Conservation (phyloP, 2,888 invertebrate species). For the Ectemnius cavifrons region DNA sequence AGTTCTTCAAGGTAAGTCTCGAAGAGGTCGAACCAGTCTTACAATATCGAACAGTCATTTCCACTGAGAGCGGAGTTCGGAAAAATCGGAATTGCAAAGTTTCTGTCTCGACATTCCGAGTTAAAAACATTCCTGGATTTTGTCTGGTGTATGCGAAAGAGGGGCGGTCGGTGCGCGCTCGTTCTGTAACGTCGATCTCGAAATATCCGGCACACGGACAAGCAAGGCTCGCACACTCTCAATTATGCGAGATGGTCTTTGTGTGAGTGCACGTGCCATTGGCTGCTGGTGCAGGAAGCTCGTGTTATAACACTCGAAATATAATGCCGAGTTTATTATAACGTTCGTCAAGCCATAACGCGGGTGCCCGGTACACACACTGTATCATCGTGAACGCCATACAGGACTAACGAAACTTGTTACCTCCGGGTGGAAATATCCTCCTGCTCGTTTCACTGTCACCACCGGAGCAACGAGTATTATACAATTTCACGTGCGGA, state of each 20-base stretch:
- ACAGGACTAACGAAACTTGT: slow-evolving; percentile 56
- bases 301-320: slow-evolving; percentile 51
- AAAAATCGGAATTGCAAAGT: no score
- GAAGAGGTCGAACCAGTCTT: no score
- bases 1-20: slow-evolving; percentile 51
- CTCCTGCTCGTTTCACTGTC: slow-evolving; percentile 23
- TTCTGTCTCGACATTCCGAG: no score
- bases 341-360: slow-evolving; percentile 36
- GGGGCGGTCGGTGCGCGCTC: slow-evolving; percentile 19
- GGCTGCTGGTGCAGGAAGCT: slow-evolving; percentile 19
- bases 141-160: no score
- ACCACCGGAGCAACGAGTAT: slow-evolving; percentile 31
- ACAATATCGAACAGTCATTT: no score
- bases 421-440: slow-evolving; percentile 45
- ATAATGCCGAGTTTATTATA: slow-evolving; percentile 72
- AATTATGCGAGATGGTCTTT: slow-evolving; percentile 17
- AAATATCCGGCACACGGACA: slow-evolving; percentile 6
- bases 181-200: slow-evolving; percentile 2
- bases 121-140: no score
- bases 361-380: slow-evolving; percentile 26
- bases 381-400: not conserved
- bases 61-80: no score
- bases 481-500: slow-evolving; percentile 48
- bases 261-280: slow-evolving; percentile 20
- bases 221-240: not conserved